Evolutionary conservation across 2,888 invertebrate genomes (phyloP), one percentile per base, ranked within the genome.

Genomic region (Listrodromus nycthemerus): DNA sequence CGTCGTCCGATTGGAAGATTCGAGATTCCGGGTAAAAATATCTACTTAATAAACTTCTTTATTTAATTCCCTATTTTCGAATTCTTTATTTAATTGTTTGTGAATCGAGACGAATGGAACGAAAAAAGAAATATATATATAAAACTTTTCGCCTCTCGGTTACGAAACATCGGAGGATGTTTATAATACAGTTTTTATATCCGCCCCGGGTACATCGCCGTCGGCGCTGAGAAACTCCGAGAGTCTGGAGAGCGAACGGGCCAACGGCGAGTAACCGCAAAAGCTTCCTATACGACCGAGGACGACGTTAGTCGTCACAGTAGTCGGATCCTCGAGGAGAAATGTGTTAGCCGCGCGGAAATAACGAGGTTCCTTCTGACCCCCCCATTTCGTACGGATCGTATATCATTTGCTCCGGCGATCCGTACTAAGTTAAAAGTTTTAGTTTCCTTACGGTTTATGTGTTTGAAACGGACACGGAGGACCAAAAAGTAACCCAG

Each of bases 171-270:
- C 50, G 63, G 75, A 65, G 16, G n/a, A 50, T 65, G 65, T 50
- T 65, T 65, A 33, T 65, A 65, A 75, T 65, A 75, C 21, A 65
- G 65, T 65, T 75, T 75, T 75, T 65, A 75, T 75, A 65, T 75
- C 50, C 48, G 24, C 45, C 45, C 24, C 27, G 45, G 13, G 58
- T 48, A 10, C 37, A 30, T 63, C 19, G 41, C 45, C 61, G 65
- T n/a, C 50, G 65, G 21, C 61, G 30, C 48, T 45, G 37, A 16
- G 63, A 37, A 75, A 65, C 65, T 8, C 65, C 65, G 65, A 75
- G 65, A 65, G 75, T 8, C 30, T 24, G 27, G 63, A 48, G n/a
- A 50, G 13, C 30, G 16, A 37, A 33, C 41, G 13, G 41, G 41
- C 41, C 41, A 41, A 37, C 58, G 30, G 16, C 45, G 48, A 48